phyloP scores from a whole-genome alignment of 2,888 invertebrate genomes.

The Penaeus monodon region DNA sequence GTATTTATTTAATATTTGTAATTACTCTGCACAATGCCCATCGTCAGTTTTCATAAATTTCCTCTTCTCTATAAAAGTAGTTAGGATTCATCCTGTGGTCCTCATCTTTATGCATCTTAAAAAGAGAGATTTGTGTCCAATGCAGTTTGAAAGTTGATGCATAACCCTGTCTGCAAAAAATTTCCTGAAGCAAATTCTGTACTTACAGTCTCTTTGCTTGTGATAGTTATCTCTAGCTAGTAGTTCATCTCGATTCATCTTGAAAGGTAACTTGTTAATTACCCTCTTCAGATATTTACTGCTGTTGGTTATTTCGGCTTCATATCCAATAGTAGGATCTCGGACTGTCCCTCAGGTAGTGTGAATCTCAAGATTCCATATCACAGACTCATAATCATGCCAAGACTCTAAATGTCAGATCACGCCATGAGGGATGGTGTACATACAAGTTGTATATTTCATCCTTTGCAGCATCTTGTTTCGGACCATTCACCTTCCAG shows the following conservation, averaged over 20 bases:
- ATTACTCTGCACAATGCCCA: conserved; percentile 46
- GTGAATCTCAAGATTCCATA: conserved; percentile 1
- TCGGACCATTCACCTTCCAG: conserved; percentile 27
- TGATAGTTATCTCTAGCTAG: conserved; percentile 55
- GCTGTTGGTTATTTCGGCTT: conserved; percentile 40
- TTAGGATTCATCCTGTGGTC: conserved; percentile 39
- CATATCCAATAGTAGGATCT: conserved; percentile 28
- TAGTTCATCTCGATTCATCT: conserved; percentile 57
- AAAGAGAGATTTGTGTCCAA: not conserved
- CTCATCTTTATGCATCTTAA: conserved; percentile 41
- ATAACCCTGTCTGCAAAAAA: conserved; percentile 54
- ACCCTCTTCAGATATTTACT: conserved; percentile 21
- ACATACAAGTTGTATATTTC: conserved; percentile 36
- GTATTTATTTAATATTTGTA: conserved; percentile 42
- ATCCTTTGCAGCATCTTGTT: conserved; percentile 36
- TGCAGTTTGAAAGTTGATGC: conserved; percentile 39
- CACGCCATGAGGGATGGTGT: conserved; percentile 34
- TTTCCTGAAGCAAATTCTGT: conserved; percentile 51
- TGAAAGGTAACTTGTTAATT: conserved; percentile 23
- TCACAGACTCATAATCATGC: conserved; percentile 8
- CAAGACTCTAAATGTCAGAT: not conserved
- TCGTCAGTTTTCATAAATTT: conserved; percentile 31
- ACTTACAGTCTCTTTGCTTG: conserved; percentile 58
- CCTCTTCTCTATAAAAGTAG: conserved; percentile 39
- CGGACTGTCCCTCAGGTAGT: conserved; percentile 27